Evolutionary conservation across 2,113 vertebrate genomes (phyloP).

Genomic region (Paramormyrops kingsleyae): DNA sequence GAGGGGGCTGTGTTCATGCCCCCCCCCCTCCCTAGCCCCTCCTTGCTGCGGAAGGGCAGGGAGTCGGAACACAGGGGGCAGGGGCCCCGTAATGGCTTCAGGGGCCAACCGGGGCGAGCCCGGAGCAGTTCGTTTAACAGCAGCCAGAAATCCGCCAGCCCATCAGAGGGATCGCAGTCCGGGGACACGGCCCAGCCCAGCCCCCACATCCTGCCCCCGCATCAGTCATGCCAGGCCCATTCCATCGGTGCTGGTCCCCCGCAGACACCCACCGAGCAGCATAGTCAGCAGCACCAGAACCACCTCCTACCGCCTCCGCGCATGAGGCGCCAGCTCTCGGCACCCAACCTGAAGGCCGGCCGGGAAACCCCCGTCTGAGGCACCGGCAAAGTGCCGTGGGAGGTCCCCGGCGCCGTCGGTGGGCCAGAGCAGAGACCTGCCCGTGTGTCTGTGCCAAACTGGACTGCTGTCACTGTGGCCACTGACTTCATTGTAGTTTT

Average conservation of each 20-base stretch:
- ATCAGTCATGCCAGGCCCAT: slow-evolving; percentile 54
- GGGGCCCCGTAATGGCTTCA: slow-evolving; percentile 62
- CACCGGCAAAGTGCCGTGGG: not conserved
- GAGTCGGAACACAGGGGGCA: slow-evolving; percentile 64
- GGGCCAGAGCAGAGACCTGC: slow-evolving; percentile 17
- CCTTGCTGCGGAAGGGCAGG: slow-evolving; percentile 49
- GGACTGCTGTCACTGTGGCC: slow-evolving; percentile 36
- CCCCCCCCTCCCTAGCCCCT: slow-evolving; percentile 56
- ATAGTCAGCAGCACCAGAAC: slow-evolving; percentile 50
- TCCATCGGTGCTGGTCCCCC: slow-evolving; percentile 41
- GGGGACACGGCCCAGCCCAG: slow-evolving; percentile 65
- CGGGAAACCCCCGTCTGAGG: slow-evolving; percentile 85
- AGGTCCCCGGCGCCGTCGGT: not conserved
- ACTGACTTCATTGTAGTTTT: not conserved
- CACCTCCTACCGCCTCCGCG: slow-evolving; percentile 76
- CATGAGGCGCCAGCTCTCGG: slow-evolving; percentile 91
- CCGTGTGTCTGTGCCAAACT: slow-evolving; percentile 34
- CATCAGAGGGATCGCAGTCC: slow-evolving; percentile 58
- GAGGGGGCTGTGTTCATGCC: slow-evolving; percentile 51
- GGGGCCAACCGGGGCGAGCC: slow-evolving; percentile 56
- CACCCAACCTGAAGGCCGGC: slow-evolving; percentile 87
- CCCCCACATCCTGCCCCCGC: slow-evolving; percentile 29
- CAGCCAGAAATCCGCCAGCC: slow-evolving; percentile 64
- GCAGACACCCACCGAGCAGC: slow-evolving; percentile 60
- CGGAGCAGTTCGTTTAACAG: slow-evolving; percentile 90